phyloP scores from a whole-genome alignment of 2,113 vertebrate species.

The Rhinolophus sinicus region DNA sequence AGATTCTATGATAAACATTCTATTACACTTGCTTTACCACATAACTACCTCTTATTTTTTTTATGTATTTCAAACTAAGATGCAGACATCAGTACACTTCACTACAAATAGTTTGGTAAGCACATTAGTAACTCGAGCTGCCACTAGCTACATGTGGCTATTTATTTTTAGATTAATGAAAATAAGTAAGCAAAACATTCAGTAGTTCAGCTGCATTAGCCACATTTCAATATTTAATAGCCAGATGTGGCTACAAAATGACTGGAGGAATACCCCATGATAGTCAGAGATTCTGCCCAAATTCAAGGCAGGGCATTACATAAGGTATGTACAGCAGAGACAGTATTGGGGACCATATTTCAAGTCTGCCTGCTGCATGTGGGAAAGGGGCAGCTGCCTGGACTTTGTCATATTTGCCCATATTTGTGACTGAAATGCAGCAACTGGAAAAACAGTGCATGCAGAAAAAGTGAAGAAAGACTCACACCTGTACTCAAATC shows the following conservation, averaged over 20 bases:
- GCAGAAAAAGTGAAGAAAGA: neutral
- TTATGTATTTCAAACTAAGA: neutral
- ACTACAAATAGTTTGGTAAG: neutral
- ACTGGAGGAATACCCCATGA: neutral
- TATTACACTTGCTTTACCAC: neutral
- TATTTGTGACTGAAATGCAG: neutral
- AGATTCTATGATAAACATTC: neutral
- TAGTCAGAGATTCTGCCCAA: neutral
- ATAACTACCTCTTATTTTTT: neutral
- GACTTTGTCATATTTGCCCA: neutral
- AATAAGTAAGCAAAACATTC: neutral
- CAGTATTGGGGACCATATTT: neutral
- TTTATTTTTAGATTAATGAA: constrained; percentile 19
- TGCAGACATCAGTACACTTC: neutral
- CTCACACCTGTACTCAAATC: neutral
- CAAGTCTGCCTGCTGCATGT: neutral
- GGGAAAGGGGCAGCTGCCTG: neutral
- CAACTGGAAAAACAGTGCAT: neutral
- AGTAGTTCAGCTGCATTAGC: neutral
- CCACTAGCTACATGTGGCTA: neutral
- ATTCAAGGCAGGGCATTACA: neutral
- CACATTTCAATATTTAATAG: neutral
- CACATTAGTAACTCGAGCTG: neutral
- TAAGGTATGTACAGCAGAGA: neutral
- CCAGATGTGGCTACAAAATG: neutral